These are phyloP conservation scores for Meriones psammophilus DNA, from an alignment of 2,797 vertebrate genomes.

Conservation along the genomic window DNA sequence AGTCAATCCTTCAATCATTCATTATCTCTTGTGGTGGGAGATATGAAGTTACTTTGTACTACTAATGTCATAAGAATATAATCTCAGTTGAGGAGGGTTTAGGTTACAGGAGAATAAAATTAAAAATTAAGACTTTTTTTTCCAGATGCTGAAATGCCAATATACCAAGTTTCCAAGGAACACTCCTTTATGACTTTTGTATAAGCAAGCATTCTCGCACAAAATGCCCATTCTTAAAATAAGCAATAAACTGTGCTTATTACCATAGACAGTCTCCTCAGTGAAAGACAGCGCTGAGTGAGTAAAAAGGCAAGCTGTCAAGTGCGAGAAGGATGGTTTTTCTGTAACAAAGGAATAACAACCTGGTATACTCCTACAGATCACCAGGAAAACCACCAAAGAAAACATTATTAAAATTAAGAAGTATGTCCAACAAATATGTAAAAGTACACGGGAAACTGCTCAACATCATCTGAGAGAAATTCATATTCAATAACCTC, in stretches of 20 bases:
- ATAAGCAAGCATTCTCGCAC: not conserved
- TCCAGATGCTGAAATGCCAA: not conserved
- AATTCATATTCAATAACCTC: not conserved
- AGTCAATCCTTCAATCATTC: not conserved
- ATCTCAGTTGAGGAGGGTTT: not conserved
- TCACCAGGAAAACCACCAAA: not conserved
- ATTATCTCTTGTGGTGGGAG: not conserved
- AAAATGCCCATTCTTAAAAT: not conserved
- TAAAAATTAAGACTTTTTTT: not conserved
- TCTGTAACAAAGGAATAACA: not conserved
- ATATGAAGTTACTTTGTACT: not conserved
- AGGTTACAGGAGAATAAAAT: not conserved
- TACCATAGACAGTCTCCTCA: not conserved
- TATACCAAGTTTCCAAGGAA: constrained; percentile 7
- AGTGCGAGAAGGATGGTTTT: not conserved
- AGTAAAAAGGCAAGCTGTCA: not conserved
- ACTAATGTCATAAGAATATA: not conserved
- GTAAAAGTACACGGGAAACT: not conserved
- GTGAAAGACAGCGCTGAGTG: not conserved
- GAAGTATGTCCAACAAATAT: not conserved
- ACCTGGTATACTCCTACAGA: not conserved
- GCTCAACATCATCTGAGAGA: not conserved
- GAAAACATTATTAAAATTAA: not conserved
- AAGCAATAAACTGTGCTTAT: not conserved
- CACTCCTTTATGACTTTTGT: constrained; percentile 21